Evolutionary conservation across 1,140 invertebrate species (phyloP), one percentile per base, ranked within the genome.

Genomic region (Drosophila murphyi): DNA sequence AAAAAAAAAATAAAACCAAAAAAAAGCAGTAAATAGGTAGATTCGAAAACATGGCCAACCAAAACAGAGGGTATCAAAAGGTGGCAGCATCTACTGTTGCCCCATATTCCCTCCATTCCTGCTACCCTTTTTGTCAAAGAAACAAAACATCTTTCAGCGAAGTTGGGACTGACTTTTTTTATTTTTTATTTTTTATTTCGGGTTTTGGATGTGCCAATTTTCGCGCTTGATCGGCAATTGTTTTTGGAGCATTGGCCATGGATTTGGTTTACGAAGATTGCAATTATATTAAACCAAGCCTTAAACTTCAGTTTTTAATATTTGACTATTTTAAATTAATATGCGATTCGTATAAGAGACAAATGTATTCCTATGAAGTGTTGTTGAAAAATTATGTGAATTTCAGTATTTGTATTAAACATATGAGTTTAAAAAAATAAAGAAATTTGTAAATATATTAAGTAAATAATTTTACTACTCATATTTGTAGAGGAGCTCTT

Each of bases 121-220:
- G 32, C 56, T 54, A 6, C 37, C 67, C 48, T 43, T 55, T 63
- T 55, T 35, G 12, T 47, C 35, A 8, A 60, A 47, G 47, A 47
- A 60, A 47, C n/a, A 47, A 47, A 47, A 47, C n/a, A 43, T 31
- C 20, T 48, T 48, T 48, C 1, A 29, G 28, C 47, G 47, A n/a
- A 34, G 37, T 48, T 28, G 20, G 5, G 37, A 5, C 41, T 47
- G 28, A 34, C 31, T 60, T 47, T 57, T 34, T 29, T 31, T 47
- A 10, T 12, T 29, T 29, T 73, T 50, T 50, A 7, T 64, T 78
- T 78, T 54, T 55, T 83, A 55, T 81, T 80, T 62, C 41, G 54
- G 5, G 43, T 73, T 74, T 76, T 79, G 62, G 72, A 65, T 87
- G 72, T 71, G 83, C 69, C 79, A 80, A 87, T 80, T 80, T 88